A percentile compares a stretch with the other conserved stretches of the same genome.
Conservation (phyloP, 2,113 vertebrate genomes). For the Rattus rattus region DNA sequence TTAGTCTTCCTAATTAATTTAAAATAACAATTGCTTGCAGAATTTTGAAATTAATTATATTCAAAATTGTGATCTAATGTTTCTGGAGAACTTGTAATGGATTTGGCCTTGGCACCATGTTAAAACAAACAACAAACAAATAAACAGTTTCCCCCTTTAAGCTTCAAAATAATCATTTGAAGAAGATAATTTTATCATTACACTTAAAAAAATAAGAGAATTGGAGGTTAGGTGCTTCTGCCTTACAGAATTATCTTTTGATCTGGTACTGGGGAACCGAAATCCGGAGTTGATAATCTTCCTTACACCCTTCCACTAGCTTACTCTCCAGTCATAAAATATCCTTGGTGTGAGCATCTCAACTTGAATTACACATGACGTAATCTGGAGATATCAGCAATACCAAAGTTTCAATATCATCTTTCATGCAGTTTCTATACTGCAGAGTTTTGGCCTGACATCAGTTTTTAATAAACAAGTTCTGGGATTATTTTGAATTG, state of each 20-base stretch:
- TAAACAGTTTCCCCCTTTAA: not conserved
- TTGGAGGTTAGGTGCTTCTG: not conserved
- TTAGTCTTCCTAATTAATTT: not conserved
- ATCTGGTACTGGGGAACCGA: too few relatives aligned
- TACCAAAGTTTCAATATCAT: not conserved
- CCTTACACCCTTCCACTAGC: too few relatives aligned
- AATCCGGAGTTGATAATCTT: not conserved
- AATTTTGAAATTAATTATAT: conserved; percentile 1
- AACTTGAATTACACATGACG: not conserved
- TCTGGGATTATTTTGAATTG: conserved; percentile 26
- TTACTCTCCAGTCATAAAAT: not conserved
- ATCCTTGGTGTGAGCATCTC: not conserved
- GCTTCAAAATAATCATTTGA: not conserved
- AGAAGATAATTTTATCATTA: conserved; percentile 6
- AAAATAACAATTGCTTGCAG: conserved; percentile 25
- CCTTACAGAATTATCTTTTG: not conserved
- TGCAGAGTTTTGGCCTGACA: not conserved
- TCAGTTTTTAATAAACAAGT: not conserved
- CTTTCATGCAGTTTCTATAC: not conserved
- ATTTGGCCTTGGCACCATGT: not conserved
- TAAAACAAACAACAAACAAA: not conserved
- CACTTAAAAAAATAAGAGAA: not conserved
- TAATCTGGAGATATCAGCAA: not conserved
- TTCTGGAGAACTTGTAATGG: not conserved
- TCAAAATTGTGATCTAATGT: not conserved